Evolutionary conservation across 2,888 invertebrate species (phyloP), one percentile per base, ranked within the genome.

Genomic region (Machimus atricapillus): DNA sequence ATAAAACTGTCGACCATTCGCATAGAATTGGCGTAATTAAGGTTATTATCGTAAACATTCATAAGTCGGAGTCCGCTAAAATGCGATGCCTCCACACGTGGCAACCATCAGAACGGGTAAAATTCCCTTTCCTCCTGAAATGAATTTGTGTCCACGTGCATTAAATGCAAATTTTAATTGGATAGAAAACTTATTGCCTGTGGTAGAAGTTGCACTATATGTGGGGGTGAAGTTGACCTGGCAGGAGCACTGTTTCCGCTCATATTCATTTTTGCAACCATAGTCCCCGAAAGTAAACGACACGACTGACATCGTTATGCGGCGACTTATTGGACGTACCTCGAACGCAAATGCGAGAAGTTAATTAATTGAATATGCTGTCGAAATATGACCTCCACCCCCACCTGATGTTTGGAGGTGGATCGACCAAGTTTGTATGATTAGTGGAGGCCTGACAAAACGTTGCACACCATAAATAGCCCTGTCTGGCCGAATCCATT

Each of bases 151-250:
- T 52, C 79, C 27, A 31, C 31, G 52, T 79, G 79, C 79, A 79
- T 79, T 52, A 79, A 46, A 79, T 79, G 79, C 79, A 79, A 52
- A 52, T 79, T 79, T 79, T 79, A 79, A 79, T 79, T 79, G 79
- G 79, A 79, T 56, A 79, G 79, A 79, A 79, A 79, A 79, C 52
- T 46, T 79, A 79, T 79, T 9, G 66, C 66, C 23, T 16, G 43
- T 16, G 43, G 43, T 4, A 16, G 43, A 46, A 16, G 66, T 2
- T 66, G 66, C 23, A 66, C 16, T 56, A 66, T 58, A 7, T 52
- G n/a, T 1, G 52, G 52, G 66, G 66, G 66, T 66, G 8, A 8
- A 66, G 66, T 66, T 4, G 23, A 23, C 12, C 19, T 19, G 56
- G 56, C 58, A n/a, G 23, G 16, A 58, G 2, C 27, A 4, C 23